Percentiles rank a stretch among this genome's conserved stretches.
Evolutionary conservation across 2,797 vertebrate genomes (phyloP).

Genomic region (Notolabrus celidotus): DNA sequence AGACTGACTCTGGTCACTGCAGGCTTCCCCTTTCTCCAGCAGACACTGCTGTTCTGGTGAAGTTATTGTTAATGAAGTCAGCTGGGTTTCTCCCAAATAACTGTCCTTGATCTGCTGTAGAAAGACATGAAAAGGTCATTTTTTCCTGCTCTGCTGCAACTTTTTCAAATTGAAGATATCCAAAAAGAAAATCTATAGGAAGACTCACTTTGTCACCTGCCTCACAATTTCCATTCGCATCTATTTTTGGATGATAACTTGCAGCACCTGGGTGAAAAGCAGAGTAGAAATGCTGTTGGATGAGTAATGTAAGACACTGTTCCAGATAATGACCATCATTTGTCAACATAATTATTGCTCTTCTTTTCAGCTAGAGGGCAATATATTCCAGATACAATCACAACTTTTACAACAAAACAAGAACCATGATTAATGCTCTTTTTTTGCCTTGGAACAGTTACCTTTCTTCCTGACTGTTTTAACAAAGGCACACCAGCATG

Average conservation of each 20-base stretch:
- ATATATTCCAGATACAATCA: slow-evolving; percentile 9
- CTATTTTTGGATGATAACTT: slow-evolving; percentile 42
- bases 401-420: slow-evolving; percentile 17
- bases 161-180: not conserved
- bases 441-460: slow-evolving; percentile 39
- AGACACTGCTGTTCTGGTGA: slow-evolving; percentile 63
- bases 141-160: not conserved
- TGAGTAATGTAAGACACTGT: not conserved
- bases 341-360: slow-evolving; percentile 10
- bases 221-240: slow-evolving; percentile 75
- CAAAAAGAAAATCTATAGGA: not conserved
- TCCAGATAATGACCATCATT: slow-evolving; percentile 6
- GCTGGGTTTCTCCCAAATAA: slow-evolving; percentile 18
- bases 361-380: not conserved
- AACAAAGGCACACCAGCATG: slow-evolving; percentile 26
- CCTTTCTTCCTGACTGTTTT: slow-evolving; percentile 53
- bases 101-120: slow-evolving; percentile 35
- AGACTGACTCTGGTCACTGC: slow-evolving; percentile 45
- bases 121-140: slow-evolving; percentile 16
- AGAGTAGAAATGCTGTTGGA: not conserved
- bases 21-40: slow-evolving; percentile 50
- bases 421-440: not conserved
- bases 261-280: slow-evolving; percentile 38
- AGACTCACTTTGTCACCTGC: slow-evolving; percentile 64
- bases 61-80: slow-evolving; percentile 21